These are phyloP conservation scores for Marcusenius ussheri DNA, from an alignment of 2,113 vertebrate species.

Conservation along the genomic window DNA sequence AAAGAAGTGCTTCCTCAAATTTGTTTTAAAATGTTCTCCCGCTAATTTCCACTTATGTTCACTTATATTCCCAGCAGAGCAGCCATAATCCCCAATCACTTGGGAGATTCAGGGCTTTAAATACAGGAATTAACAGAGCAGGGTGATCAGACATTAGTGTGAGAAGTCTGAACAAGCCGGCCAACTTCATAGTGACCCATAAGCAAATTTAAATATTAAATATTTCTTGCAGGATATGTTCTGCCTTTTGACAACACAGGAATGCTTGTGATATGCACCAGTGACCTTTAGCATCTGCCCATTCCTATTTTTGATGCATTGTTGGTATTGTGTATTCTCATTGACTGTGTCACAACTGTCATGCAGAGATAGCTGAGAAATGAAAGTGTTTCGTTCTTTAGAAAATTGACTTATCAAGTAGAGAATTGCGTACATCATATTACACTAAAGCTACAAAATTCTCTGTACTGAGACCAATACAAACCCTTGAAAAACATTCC, in stretches of 20 bases:
- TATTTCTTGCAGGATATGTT: neutral
- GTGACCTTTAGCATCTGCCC: neutral
- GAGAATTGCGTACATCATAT: neutral
- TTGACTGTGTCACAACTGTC: neutral
- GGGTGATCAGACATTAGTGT: neutral
- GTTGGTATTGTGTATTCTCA: neutral
- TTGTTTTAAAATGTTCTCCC: too few species aligned
- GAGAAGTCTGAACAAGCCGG: neutral
- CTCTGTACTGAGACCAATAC: neutral
- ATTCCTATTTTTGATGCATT: neutral
- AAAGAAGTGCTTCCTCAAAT: too few species aligned
- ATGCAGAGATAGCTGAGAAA: neutral
- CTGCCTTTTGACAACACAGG: neutral
- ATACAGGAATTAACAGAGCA: neutral
- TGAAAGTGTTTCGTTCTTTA: neutral
- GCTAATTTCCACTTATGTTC: too few species aligned
- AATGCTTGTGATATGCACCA: neutral
- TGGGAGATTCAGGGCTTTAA: neutral
- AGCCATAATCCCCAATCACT: neutral
- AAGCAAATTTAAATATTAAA: neutral
- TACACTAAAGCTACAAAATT: neutral
- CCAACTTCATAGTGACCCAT: neutral
- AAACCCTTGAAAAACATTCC: neutral
- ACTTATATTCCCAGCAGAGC: neutral
- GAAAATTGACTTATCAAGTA: neutral